These are phyloP conservation scores for Cotesia typhae DNA, from an alignment of 1,140 invertebrate species.

Conservation along the genomic window DNA sequence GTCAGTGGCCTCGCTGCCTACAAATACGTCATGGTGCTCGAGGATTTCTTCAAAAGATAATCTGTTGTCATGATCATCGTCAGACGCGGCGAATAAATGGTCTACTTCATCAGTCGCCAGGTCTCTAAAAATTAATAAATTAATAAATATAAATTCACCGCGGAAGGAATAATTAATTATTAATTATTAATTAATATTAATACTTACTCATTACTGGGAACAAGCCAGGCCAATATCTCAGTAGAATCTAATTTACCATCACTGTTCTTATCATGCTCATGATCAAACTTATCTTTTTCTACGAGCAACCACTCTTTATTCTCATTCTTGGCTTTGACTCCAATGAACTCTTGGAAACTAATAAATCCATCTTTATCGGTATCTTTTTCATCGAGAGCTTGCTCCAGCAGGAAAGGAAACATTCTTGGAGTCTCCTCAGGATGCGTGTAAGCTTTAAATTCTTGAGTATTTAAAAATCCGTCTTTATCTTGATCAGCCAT, in stretches of 20 bases:
- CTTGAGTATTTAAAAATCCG: conserved; percentile 77
- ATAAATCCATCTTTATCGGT: conserved; percentile 83
- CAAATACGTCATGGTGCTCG: conserved; percentile 89
- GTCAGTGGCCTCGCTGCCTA: conserved; percentile 96
- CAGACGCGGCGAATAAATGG: conserved; percentile 89
- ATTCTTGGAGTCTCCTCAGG: conserved; percentile 93
- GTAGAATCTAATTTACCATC: conserved; percentile 82
- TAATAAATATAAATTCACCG: neutral
- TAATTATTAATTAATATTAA: conserved; percentile 12
- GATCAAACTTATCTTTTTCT: conserved; percentile 91
- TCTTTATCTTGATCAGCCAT: conserved; percentile 89
- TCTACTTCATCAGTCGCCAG: conserved; percentile 91
- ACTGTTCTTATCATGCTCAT: conserved; percentile 86
- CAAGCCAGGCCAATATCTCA: conserved; percentile 90
- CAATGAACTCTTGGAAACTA: conserved; percentile 85
- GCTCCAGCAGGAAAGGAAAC: conserved; percentile 83
- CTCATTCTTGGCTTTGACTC: conserved; percentile 76
- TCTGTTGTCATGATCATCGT: conserved; percentile 86
- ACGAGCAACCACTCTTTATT: conserved; percentile 83
- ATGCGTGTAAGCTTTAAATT: conserved; percentile 91
- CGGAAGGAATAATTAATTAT: conserved; percentile 1
- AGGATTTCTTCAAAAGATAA: conserved; percentile 89
- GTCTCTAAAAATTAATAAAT: conserved; percentile 67
- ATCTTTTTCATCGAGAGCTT: conserved; percentile 88
- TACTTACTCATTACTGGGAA: conserved; percentile 89